These are phyloP conservation scores for Hyposoter dolosus DNA, from an alignment of 2,888 invertebrate genomes.

Conservation along the genomic window DNA sequence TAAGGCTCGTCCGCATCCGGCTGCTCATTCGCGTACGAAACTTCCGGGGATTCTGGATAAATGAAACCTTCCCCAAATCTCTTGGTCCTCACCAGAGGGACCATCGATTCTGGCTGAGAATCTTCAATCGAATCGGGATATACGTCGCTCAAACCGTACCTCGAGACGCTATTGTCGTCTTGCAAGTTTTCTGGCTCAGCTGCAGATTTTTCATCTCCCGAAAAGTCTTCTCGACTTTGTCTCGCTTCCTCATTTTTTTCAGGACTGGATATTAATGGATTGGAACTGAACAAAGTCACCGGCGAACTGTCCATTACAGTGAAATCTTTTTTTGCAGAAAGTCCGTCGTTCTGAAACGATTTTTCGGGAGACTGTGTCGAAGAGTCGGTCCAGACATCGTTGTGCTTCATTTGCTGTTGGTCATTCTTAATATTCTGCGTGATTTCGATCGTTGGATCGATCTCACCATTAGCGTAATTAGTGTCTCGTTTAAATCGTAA, in stretches of 20 bases:
- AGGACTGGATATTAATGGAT: background rate
- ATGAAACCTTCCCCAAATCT: conserved; percentile 51
- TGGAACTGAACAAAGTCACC: background rate
- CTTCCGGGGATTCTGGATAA: conserved; percentile 28
- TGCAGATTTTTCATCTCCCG: background rate
- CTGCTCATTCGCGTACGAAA: conserved; percentile 38
- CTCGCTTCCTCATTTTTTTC: background rate
- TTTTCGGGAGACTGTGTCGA: background rate
- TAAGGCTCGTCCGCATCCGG: conserved; percentile 48
- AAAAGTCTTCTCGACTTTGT: background rate
- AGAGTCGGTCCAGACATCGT: background rate
- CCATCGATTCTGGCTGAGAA: conserved; percentile 45
- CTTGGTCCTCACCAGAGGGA: conserved; percentile 58
- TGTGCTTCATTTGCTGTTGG: background rate
- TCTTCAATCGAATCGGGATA: conserved; percentile 63
- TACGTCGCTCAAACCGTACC: conserved; percentile 62
- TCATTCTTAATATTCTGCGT: background rate
- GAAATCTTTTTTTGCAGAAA: background rate
- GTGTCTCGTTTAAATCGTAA: conserved; percentile 35
- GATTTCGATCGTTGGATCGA: background rate
- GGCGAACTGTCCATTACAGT: background rate
- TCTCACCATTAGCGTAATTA: background rate
- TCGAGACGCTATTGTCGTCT: conserved; percentile 52
- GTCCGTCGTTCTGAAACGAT: background rate
- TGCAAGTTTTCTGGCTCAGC: background rate